Base-by-base conservation (phyloP, 2,888 invertebrate genomes). In the Marasmarcha lunaedactyla region DNA sequence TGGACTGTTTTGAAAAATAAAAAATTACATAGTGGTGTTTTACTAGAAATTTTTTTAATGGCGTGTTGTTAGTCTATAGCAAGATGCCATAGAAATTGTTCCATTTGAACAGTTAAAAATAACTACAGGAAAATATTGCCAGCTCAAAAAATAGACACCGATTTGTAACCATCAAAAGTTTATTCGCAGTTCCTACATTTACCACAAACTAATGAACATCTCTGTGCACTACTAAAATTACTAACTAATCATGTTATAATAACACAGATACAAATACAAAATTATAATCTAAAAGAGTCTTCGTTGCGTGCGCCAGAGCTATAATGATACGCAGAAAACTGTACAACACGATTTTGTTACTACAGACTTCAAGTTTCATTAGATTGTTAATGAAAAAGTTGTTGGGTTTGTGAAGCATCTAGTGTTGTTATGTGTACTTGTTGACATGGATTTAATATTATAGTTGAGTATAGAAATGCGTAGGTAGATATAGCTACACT, bases 401-500 rank as follows among this genome's bases (percentile, higher is more conserved):
- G 30, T n/a, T 4, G 3, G 20, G 6, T 30, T 30, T 30, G 10
- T 30, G n/a, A 30, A 3, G 3, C 11, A n/a, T n/a, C 30, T 2
- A 30, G 30, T n/a, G 30, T 30, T 30, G 30, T 10, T 3, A 11
- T 7, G 6, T 11, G 30, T 30, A 30, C n/a, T 11, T 30, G 27
- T 27, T 37, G 38, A 38, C 38, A 33, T 30, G 30, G 30, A 30
- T 30, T 30, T 30, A 30, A 30, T 30, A 30, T 30, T 30, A 30
- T 30, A 30, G 30, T 30, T 30, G n/a, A 30, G 6, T 30, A 30
- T 30, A 30, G 9, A 30, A 11, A 30, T 15, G 10, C 25, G 42
- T 37, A 35, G 43, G 39, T 40, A 35, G 42, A 43, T 46, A 42
- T 42, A 39, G 42, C 14, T 39, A 42, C 11, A 55, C 54, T 56